phyloP scores from a whole-genome alignment of 1,140 invertebrate genomes.

The Drosophila mauritiana region DNA sequence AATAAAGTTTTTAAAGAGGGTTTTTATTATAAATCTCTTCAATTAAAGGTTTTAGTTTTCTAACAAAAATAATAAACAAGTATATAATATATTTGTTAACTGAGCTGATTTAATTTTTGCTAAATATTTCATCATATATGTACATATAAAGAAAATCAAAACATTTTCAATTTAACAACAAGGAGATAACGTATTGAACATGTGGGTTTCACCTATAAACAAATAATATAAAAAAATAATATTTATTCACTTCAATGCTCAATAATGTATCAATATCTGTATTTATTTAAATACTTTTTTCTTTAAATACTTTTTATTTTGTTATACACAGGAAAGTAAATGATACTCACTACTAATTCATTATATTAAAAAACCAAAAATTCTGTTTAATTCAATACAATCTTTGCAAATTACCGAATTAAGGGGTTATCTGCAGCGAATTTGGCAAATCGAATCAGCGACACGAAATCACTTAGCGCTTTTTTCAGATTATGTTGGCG shows the following conservation, averaged over 20 bases:
- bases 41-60: neutral
- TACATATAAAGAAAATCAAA: neutral
- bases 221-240: too few relatives aligned
- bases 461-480: slow-evolving; percentile 20
- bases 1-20: too few relatives aligned
- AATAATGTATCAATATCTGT: too few relatives aligned
- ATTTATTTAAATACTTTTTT: too few relatives aligned
- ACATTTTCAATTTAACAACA: neutral
- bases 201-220: too few relatives aligned
- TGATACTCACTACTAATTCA: too few relatives aligned
- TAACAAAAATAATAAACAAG: neutral
- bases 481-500: slow-evolving; percentile 18
- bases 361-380: neutral
- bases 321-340: too few relatives aligned
- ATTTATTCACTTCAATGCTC: too few relatives aligned
- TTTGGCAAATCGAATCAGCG: slow-evolving; percentile 23
- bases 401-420: neutral
- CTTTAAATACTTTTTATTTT: too few relatives aligned
- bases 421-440: slow-evolving; percentile 7
- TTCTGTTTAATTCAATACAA: neutral
- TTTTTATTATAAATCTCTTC: too few relatives aligned
- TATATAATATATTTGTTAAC: neutral
- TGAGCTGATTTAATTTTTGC: slow-evolving; percentile 2
- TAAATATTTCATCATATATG: slow-evolving; percentile 1
- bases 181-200: too few relatives aligned